These are phyloP conservation scores for Pterophyllum scalare DNA, from an alignment of 2,113 vertebrate species.

Conservation along the genomic window DNA sequence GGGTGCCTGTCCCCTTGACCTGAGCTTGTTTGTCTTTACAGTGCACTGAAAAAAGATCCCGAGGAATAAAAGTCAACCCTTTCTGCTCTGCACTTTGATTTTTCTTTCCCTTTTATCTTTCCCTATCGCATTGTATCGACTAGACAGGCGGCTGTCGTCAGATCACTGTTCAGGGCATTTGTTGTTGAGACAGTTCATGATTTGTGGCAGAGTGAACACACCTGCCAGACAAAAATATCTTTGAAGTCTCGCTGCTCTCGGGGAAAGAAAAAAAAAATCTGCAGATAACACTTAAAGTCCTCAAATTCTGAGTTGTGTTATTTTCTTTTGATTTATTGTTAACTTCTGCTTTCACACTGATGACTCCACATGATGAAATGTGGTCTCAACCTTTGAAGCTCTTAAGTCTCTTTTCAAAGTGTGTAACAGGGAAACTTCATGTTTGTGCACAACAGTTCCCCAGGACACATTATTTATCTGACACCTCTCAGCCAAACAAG, in stretches of 20 bases:
- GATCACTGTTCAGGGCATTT: slow-evolving; percentile 16
- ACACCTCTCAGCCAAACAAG: background rate
- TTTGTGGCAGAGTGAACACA: slow-evolving; percentile 34
- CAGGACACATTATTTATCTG: background rate
- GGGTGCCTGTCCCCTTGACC: background rate
- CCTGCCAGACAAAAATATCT: slow-evolving; percentile 38
- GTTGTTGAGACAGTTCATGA: slow-evolving; percentile 21
- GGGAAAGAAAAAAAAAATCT: background rate
- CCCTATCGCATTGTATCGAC: background rate
- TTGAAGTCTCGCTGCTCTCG: slow-evolving; percentile 19
- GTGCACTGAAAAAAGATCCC: background rate
- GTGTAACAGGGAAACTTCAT: background rate
- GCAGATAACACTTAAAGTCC: slow-evolving; percentile 6
- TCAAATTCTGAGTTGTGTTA: slow-evolving; percentile 19
- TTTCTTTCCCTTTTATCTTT: slow-evolving; percentile 20
- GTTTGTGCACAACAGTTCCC: background rate
- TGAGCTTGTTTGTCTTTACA: background rate
- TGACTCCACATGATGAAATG: slow-evolving; percentile 29
- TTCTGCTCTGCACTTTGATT: slow-evolving; percentile 15
- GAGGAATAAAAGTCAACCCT: background rate
- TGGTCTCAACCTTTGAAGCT: slow-evolving; percentile 3
- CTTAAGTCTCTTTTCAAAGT: slow-evolving; percentile 7
- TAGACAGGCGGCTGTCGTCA: slow-evolving; percentile 31
- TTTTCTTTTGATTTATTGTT: slow-evolving; percentile 16
- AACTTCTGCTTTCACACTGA: slow-evolving; percentile 10